These are phyloP conservation scores for Pseudolaguvia tuberculata DNA, from an alignment of 2,113 vertebrate species.

Conservation along the genomic window DNA sequence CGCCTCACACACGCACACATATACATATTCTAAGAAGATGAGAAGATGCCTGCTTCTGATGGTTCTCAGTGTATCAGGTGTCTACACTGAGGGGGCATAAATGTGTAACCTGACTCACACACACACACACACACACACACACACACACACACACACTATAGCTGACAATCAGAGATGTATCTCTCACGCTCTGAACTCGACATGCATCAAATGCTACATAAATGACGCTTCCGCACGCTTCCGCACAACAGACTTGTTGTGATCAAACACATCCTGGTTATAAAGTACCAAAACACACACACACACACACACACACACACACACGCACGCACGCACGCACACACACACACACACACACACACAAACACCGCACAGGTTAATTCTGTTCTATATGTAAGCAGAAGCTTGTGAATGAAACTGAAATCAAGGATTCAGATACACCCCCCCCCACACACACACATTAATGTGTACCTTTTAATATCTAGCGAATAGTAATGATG, in stretches of 20 bases:
- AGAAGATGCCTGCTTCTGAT: slow-evolving; percentile 39
- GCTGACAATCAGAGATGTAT: not conserved
- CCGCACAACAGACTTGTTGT: too few species aligned
- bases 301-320: slow-evolving; percentile 23
- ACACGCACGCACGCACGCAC: slow-evolving; percentile 8
- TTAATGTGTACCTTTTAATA: too few species aligned
- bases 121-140: slow-evolving; percentile 21
- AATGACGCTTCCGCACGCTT: too few species aligned
- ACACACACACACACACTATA: slow-evolving; percentile 8
- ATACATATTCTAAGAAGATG: slow-evolving; percentile 22
- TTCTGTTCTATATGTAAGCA: slow-evolving; percentile 31
- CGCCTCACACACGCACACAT: too few species aligned
- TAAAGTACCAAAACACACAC: not conserved
- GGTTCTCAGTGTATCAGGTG: slow-evolving; percentile 61
- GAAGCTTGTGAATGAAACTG: slow-evolving; percentile 5
- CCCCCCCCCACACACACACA: slow-evolving; percentile 1
- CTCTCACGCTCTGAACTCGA: not conserved
- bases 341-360: slow-evolving; percentile 8
- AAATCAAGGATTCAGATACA: not conserved
- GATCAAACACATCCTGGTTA: slow-evolving; percentile 2
- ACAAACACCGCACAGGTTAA: slow-evolving; percentile 32
- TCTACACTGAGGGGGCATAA: slow-evolving; percentile 42
- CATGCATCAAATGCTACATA: slow-evolving; percentile 18
- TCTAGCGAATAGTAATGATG: too few species aligned
- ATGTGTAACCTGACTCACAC: slow-evolving; percentile 52